Conservation (phyloP, 2,888 invertebrate genomes). For the Ernsta delagoae region DNA sequence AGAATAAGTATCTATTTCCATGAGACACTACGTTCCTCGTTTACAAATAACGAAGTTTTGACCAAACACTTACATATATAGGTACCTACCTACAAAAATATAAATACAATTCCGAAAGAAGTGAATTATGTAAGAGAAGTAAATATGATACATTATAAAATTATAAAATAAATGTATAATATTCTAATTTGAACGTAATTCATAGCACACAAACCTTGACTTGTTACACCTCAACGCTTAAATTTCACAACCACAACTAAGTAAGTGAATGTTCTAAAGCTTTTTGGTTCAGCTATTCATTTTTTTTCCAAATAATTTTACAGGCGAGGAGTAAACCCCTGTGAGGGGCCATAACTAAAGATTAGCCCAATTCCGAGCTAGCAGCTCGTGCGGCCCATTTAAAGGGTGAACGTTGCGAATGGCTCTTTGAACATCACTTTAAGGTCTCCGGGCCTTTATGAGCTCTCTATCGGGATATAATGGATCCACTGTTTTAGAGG, state of each 20-base stretch:
- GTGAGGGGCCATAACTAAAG: slow-evolving; percentile 44
- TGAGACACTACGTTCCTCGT: too few species aligned
- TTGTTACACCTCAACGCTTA: not conserved
- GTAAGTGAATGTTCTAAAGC: not conserved
- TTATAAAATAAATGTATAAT: too few species aligned
- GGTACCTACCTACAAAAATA: too few species aligned
- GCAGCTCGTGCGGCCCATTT: slow-evolving; percentile 42
- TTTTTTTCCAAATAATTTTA: slow-evolving; percentile 46
- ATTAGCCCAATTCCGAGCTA: slow-evolving; percentile 44
- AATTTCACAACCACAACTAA: not conserved
- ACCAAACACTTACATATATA: too few species aligned
- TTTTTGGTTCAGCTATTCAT: slow-evolving; percentile 1
- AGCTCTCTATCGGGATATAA: slow-evolving; percentile 38
- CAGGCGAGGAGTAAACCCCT: slow-evolving; percentile 39
- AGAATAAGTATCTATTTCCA: too few species aligned
- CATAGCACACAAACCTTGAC: not conserved
- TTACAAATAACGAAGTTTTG: too few species aligned
- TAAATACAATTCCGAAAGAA: too few species aligned
- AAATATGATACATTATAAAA: too few species aligned
- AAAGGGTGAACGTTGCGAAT: slow-evolving; percentile 41
- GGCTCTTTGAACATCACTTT: slow-evolving; percentile 41
- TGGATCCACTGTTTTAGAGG: slow-evolving; percentile 36
- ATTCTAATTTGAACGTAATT: too few species aligned
- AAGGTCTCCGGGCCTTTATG: slow-evolving; percentile 49
- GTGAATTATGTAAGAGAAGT: too few species aligned